Percentiles rank a stretch among this genome's conserved stretches.
phyloP scores from a whole-genome alignment of 2,113 vertebrate genomes.

The Xiphorhynchus elegans region DNA sequence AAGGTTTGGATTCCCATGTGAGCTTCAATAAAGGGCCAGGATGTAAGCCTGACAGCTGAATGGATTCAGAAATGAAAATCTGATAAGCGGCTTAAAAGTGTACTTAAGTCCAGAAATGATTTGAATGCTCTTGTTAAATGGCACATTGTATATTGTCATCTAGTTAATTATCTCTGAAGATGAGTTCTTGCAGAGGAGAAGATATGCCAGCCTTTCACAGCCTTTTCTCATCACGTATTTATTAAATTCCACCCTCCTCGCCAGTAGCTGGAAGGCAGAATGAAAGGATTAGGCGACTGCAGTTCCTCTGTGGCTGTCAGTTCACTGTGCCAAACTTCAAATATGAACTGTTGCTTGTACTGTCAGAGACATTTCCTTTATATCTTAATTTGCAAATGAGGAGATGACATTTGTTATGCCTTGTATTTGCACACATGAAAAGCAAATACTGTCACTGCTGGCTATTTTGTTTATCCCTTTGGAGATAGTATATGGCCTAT shows the following conservation, averaged over 20 bases:
- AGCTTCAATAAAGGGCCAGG: constrained; percentile 79
- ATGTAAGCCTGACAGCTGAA: constrained; percentile 84
- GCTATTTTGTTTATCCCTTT: constrained; percentile 80
- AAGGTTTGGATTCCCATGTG: constrained; percentile 83
- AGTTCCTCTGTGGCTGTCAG: constrained; percentile 82
- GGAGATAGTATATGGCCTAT: constrained; percentile 73
- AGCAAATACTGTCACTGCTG: constrained; percentile 76
- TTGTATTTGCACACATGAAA: constrained; percentile 81
- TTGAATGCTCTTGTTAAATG: constrained; percentile 82
- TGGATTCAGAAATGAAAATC: constrained; percentile 81
- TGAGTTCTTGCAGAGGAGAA: constrained; percentile 74
- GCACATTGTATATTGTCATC: constrained; percentile 79
- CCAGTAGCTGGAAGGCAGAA: constrained; percentile 85
- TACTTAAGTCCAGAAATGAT: constrained; percentile 80
- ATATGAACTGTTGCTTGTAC: constrained; percentile 87
- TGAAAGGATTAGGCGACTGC: constrained; percentile 84
- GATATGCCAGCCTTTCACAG: constrained; percentile 63
- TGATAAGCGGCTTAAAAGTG: constrained; percentile 86
- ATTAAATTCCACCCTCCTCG: constrained; percentile 79
- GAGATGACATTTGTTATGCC: constrained; percentile 79
- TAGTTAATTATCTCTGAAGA: constrained; percentile 84
- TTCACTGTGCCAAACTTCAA: constrained; percentile 85
- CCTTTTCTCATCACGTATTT: constrained; percentile 85
- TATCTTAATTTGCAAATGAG: constrained; percentile 94
- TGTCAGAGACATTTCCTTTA: constrained; percentile 85